phyloP scores from a whole-genome alignment of 2,113 vertebrate genomes.

The Egretta garzetta region DNA sequence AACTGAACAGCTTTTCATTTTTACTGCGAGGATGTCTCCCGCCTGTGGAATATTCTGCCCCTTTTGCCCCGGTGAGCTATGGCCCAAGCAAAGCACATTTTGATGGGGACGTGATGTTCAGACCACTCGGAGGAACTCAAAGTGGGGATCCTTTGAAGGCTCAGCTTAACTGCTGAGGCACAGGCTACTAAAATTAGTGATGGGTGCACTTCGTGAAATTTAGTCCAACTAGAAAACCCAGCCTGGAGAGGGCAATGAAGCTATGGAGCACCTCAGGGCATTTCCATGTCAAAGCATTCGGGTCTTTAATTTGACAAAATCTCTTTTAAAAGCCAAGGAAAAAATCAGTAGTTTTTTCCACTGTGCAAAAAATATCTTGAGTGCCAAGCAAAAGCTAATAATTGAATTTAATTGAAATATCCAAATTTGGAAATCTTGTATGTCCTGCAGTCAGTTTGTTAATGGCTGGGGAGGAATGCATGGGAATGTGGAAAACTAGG shows the following conservation, averaged over 20 bases:
- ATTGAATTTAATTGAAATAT: background rate
- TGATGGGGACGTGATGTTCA: background rate
- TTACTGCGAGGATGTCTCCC: background rate
- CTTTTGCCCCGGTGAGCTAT: background rate
- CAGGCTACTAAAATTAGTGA: background rate
- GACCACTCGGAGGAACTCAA: background rate
- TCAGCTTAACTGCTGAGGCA: background rate
- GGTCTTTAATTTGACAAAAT: background rate
- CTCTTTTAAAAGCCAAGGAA: background rate
- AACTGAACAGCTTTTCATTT: background rate
- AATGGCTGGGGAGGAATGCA: background rate
- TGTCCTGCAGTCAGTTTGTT: background rate
- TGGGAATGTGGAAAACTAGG: background rate
- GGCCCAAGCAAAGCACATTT: background rate
- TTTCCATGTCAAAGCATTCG: background rate
- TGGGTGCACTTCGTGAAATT: background rate
- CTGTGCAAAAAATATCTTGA: background rate
- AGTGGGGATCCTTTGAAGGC: background rate
- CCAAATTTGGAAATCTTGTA: background rate
- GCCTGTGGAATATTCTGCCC: background rate
- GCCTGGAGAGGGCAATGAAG: background rate
- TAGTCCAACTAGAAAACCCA: background rate
- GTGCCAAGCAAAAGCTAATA: background rate
- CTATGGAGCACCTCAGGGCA: background rate
- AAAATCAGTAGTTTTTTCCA: background rate